Evolutionary conservation across 1,140 invertebrate genomes (phyloP).

Genomic region (Dinoponera quadriceps): DNA sequence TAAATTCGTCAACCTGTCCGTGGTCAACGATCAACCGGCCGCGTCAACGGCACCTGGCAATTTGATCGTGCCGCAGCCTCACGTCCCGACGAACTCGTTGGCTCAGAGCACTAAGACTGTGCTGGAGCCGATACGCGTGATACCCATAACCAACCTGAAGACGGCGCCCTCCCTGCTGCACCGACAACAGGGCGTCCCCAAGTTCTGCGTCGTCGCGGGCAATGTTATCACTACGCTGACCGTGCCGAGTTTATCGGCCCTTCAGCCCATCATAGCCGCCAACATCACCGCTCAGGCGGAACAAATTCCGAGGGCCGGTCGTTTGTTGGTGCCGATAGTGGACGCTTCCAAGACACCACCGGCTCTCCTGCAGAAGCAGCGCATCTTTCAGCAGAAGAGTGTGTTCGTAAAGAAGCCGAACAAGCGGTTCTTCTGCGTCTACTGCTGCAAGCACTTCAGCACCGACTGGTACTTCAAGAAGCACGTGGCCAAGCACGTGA

Average conservation of each 20-base stretch:
- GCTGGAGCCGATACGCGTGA: constrained; percentile 78
- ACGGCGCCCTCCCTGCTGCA: constrained; percentile 81
- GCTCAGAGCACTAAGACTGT: constrained; percentile 74
- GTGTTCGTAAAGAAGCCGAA: constrained; percentile 59
- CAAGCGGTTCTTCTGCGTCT: constrained; percentile 78
- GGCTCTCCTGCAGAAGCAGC: no score
- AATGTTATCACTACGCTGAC: constrained; percentile 39
- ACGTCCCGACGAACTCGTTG: constrained; percentile 61
- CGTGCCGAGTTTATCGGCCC: constrained; percentile 11
- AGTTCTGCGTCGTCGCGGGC: constrained; percentile 82
- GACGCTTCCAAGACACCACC: no score
- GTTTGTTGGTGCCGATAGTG: no score
- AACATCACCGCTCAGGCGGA: neutral
- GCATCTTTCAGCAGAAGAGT: no score
- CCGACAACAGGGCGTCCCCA: constrained; percentile 81
- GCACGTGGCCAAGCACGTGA: constrained; percentile 80
- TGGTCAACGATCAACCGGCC: no score
- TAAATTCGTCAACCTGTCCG: constrained; percentile 26
- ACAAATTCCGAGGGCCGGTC: no score
- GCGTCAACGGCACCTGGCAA: constrained; percentile 66
- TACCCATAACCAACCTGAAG: constrained; percentile 82
- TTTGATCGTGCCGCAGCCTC: constrained; percentile 69
- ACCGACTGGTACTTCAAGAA: constrained; percentile 83
- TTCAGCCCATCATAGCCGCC: neutral
- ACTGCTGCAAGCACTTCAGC: constrained; percentile 80